Conservation (phyloP, 2,888 invertebrate genomes). For the Petrolisthes manimaculis region DNA sequence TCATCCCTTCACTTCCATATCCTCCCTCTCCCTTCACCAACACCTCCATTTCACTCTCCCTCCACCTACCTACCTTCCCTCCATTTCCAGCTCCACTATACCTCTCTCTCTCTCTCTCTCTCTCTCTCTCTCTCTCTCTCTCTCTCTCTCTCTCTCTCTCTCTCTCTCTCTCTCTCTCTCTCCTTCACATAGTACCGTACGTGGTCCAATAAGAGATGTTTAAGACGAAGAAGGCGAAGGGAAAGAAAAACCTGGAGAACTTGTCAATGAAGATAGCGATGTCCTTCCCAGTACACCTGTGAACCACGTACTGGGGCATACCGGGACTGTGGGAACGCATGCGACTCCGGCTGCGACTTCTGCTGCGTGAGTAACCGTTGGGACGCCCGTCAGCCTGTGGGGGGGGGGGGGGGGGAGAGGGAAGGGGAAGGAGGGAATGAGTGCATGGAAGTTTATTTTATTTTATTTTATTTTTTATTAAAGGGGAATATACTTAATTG, state of each 20-base stretch:
- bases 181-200: constrained; percentile 56
- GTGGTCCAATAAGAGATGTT: constrained; percentile 65
- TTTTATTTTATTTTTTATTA: not conserved
- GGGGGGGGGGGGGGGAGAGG: not conserved
- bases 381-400: constrained; percentile 51
- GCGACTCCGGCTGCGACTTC: constrained; percentile 52
- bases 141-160: not conserved
- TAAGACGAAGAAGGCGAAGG: constrained; percentile 61
- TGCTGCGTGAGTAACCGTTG: constrained; percentile 56
- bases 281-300: constrained; percentile 64
- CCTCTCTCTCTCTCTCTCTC: not conserved
- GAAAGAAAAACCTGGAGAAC: constrained; percentile 63
- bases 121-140: not conserved
- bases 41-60: not conserved
- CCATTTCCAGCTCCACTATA: not conserved
- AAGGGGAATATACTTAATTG: too few species aligned
- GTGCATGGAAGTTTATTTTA: not conserved
- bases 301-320: constrained; percentile 63
- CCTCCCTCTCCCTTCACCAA: not conserved
- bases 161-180: not conserved
- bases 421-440: not conserved
- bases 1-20: not conserved
- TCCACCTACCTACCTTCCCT: not conserved
- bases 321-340: constrained; percentile 47
- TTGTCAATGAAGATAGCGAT: constrained; percentile 65